Evolutionary conservation across 2,113 vertebrate genomes (phyloP).

Genomic region (Aphelocoma coerulescens): DNA sequence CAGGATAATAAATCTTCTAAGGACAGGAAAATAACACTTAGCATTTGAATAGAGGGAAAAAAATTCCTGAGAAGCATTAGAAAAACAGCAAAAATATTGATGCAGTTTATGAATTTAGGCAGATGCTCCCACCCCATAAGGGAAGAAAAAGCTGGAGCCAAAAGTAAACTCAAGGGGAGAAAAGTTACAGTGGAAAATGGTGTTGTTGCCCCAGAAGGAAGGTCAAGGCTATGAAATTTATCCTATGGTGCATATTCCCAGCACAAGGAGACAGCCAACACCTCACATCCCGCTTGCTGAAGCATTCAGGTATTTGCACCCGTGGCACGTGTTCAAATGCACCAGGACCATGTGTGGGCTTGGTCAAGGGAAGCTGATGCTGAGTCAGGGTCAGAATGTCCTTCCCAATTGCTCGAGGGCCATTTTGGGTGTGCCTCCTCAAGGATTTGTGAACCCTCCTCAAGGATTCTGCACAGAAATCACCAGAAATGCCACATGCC

Average conservation of each 20-base stretch:
- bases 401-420: not conserved
- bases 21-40: not conserved
- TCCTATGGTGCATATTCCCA: not conserved
- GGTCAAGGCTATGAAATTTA: not conserved
- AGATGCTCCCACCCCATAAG: not conserved
- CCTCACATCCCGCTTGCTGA: not conserved
- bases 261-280: not conserved
- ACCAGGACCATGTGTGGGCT: not conserved
- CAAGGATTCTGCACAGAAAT: not conserved
- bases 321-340: not conserved
- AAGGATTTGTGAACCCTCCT: not conserved
- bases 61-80: not conserved
- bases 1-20: constrained; percentile 29
- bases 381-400: not conserved
- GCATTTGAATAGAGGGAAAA: not conserved
- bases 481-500: not conserved
- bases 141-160: not conserved
- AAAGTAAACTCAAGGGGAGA: not conserved
- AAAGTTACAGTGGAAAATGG: not conserved
- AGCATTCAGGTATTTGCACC: not conserved
- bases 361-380: too few species aligned
- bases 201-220: accelerated
- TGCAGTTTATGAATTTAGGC: not conserved
- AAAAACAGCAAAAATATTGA: not conserved
- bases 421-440: not conserved